Evolutionary conservation across 2,113 vertebrate genomes (phyloP).

Genomic region (Neogobius melanostomus): DNA sequence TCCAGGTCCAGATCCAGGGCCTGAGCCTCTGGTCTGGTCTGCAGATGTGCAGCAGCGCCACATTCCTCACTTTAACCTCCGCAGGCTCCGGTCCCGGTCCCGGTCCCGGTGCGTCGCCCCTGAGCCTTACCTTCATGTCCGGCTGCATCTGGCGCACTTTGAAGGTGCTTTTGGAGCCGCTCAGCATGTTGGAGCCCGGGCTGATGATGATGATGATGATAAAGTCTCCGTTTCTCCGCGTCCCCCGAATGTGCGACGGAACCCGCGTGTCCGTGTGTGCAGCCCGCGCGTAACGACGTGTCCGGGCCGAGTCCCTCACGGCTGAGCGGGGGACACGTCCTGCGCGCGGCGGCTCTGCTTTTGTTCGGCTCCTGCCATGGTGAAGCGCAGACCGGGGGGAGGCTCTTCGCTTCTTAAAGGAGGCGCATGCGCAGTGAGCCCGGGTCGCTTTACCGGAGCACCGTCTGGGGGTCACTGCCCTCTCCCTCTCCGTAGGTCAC

Average conservation of each 20-base stretch:
- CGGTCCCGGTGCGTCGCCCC: too few relatives aligned
- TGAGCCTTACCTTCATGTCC: slow-evolving; percentile 76
- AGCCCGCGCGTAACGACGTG: too few relatives aligned
- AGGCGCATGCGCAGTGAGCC: background rate
- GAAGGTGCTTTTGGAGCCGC: slow-evolving; percentile 81
- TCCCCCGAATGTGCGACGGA: background rate
- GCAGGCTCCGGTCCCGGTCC: too few relatives aligned
- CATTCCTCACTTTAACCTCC: too few relatives aligned
- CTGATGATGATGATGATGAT: too few relatives aligned
- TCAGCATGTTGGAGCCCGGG: slow-evolving; percentile 68
- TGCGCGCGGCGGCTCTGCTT: background rate
- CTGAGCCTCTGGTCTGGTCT: too few relatives aligned
- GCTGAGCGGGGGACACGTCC: background rate
- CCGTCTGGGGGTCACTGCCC: too few relatives aligned
- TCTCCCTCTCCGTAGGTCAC: too few relatives aligned
- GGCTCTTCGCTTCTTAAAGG: slow-evolving; percentile 1
- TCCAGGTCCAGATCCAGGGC: too few relatives aligned
- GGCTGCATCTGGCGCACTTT: slow-evolving; percentile 80
- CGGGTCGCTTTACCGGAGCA: too few relatives aligned
- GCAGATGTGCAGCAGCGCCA: too few relatives aligned
- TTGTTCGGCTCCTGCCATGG: background rate
- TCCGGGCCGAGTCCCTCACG: background rate
- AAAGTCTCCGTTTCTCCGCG: background rate
- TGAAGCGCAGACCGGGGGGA: background rate
- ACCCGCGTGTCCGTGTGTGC: background rate